Percentiles rank a stretch among this genome's conserved stretches.
Conservation (phyloP, 2,888 invertebrate genomes). For the Malacosoma neustria region DNA sequence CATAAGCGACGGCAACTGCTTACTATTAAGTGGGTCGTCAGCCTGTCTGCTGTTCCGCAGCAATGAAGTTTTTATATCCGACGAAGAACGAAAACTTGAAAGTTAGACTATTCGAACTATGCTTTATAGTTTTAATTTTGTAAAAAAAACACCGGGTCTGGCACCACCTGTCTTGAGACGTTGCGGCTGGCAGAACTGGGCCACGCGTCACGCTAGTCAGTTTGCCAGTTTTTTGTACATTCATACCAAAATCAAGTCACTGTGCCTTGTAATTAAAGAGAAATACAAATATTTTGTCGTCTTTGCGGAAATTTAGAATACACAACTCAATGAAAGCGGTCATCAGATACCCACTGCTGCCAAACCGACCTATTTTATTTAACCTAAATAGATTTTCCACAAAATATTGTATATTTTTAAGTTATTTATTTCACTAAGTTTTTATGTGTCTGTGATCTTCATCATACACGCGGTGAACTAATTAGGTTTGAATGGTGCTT, state of each 20-base stretch:
- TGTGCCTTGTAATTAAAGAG: constrained; percentile 48
- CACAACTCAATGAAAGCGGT: constrained; percentile 43
- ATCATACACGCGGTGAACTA: too few relatives aligned
- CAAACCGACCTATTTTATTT: constrained; percentile 34
- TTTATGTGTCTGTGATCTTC: too few relatives aligned
- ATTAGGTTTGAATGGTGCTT: too few relatives aligned
- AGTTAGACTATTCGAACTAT: too few relatives aligned
- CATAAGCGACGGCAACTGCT: too few relatives aligned
- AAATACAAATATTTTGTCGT: constrained; percentile 37
- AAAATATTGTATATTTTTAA: too few relatives aligned
- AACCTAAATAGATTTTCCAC: constrained; percentile 13
- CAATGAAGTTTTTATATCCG: too few relatives aligned
- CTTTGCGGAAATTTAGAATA: constrained; percentile 31
- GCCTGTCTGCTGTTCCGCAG: too few relatives aligned
- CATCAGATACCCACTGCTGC: constrained; percentile 34
- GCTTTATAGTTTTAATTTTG: too few relatives aligned
- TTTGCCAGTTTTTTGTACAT: constrained; percentile 38
- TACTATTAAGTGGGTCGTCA: too few relatives aligned
- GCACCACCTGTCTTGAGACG: constrained; percentile 19
- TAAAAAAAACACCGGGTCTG: background rate
- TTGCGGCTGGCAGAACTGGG: constrained; percentile 41
- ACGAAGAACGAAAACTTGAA: too few relatives aligned
- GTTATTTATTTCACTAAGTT: too few relatives aligned
- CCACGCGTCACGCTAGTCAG: constrained; percentile 42
- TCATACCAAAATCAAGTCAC: constrained; percentile 64